Conservation (phyloP, 1,140 invertebrate species). For the Aplysia californica region DNA sequence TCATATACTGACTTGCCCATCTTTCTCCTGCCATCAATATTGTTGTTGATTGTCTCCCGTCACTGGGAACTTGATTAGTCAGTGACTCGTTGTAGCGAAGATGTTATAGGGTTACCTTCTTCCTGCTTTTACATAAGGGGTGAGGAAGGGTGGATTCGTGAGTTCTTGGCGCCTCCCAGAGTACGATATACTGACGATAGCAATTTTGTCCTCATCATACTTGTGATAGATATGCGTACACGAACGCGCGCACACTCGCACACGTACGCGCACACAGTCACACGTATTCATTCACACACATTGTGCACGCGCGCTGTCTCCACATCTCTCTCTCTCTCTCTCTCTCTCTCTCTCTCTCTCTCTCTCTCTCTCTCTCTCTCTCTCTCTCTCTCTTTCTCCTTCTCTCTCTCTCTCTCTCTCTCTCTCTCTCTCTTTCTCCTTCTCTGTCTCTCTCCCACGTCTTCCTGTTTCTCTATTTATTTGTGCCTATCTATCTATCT, state of each 20-base stretch:
- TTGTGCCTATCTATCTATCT: neutral
- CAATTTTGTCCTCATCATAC: neutral
- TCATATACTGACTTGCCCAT: too few species aligned
- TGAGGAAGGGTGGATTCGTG: too few species aligned
- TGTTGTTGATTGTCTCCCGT: too few species aligned
- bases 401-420: neutral
- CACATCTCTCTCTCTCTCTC: neutral
- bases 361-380: neutral
- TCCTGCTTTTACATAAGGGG: too few species aligned
- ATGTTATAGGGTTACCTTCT: too few species aligned
- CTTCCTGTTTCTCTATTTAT: neutral
- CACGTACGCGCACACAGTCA: too few species aligned
- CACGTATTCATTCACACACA: too few species aligned
- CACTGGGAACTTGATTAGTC: too few species aligned
- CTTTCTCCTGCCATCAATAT: too few species aligned
- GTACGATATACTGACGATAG: neutral
- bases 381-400: neutral
- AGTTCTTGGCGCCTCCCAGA: too few species aligned
- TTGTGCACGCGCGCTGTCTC: neutral
- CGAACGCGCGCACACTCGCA: too few species aligned
- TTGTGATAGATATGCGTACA: neutral
- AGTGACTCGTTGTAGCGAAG: too few species aligned
- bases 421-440: neutral
- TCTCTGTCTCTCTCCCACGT: neutral
- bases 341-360: neutral